Conservation (phyloP, 2,797 vertebrate species). For the Mormyrops attenuatus region DNA sequence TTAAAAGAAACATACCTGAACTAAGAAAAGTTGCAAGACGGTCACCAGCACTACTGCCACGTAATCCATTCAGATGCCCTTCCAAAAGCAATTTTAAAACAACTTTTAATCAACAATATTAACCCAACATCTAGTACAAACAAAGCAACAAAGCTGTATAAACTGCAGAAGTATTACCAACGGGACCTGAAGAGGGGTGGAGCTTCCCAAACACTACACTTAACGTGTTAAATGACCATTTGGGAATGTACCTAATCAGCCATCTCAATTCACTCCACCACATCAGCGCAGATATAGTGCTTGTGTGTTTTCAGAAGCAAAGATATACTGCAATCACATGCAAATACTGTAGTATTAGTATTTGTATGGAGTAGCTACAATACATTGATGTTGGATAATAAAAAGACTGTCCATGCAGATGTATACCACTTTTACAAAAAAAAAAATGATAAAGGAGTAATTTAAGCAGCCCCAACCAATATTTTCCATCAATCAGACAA, state of each 20-base stretch:
- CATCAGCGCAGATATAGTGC: not conserved
- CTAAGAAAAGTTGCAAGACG: not conserved
- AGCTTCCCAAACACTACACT: not conserved
- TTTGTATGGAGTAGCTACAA: not conserved
- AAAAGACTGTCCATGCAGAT: not conserved
- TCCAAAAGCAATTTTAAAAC: no score
- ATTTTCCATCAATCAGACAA: not conserved
- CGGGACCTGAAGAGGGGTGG: not conserved
- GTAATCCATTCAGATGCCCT: no score
- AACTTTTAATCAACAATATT: not conserved
- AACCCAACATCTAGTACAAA: not conserved
- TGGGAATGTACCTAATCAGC: not conserved
- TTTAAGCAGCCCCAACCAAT: not conserved
- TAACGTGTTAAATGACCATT: not conserved
- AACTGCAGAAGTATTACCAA: not conserved
- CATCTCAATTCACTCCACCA: not conserved
- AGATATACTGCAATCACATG: not conserved
- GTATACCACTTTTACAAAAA: not conserved
- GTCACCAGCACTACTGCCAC: no score
- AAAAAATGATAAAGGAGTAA: not conserved
- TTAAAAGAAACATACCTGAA: not conserved
- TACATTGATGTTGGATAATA: not conserved
- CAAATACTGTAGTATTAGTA: not conserved
- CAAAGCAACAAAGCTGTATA: not conserved
- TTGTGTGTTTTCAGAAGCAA: not conserved